Percentiles rank a stretch among this genome's conserved stretches.
Conservation (phyloP, 2,888 invertebrate species). For the Ophion slaviceki region DNA sequence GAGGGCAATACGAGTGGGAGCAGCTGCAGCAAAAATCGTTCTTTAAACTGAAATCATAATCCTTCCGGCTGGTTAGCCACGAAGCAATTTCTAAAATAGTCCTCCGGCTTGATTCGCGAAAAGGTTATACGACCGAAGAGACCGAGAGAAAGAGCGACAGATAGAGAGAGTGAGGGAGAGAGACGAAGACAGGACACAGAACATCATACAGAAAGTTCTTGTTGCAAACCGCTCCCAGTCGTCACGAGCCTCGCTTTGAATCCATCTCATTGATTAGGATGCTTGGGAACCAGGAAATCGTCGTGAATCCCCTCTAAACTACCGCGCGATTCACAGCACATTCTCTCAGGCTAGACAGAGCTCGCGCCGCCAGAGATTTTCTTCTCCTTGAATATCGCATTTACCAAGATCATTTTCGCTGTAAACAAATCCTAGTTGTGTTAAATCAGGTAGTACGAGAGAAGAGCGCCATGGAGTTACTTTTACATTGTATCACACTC, state of each 20-base stretch:
- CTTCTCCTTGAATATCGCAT: not conserved
- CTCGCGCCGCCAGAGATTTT: not conserved
- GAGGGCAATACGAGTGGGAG: slow-evolving; percentile 22
- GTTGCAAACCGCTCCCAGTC: slow-evolving; percentile 63
- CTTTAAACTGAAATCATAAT: slow-evolving; percentile 64
- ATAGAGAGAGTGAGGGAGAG: slow-evolving; percentile 15
- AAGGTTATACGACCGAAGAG: slow-evolving; percentile 36
- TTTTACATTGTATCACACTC: no score
- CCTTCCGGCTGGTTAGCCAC: slow-evolving; percentile 67
- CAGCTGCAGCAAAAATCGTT: slow-evolving; percentile 46
- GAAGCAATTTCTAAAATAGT: slow-evolving; percentile 68
- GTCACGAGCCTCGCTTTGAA: slow-evolving; percentile 67
- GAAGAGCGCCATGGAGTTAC: no score
- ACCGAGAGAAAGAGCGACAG: slow-evolving; percentile 1
- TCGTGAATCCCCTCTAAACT: slow-evolving; percentile 25
- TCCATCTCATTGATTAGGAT: slow-evolving; percentile 69
- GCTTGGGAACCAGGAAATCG: slow-evolving; percentile 67
- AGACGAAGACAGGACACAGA: slow-evolving; percentile 11
- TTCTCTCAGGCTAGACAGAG: not conserved
- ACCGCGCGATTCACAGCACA: slow-evolving; percentile 27
- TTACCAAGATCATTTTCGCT: not conserved
- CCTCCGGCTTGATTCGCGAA: slow-evolving; percentile 33
- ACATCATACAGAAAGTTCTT: slow-evolving; percentile 50
- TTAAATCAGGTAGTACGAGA: no score
- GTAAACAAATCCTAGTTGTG: not conserved